Base-by-base conservation (phyloP, 2,888 invertebrate species). In the Acleris cristana region DNA sequence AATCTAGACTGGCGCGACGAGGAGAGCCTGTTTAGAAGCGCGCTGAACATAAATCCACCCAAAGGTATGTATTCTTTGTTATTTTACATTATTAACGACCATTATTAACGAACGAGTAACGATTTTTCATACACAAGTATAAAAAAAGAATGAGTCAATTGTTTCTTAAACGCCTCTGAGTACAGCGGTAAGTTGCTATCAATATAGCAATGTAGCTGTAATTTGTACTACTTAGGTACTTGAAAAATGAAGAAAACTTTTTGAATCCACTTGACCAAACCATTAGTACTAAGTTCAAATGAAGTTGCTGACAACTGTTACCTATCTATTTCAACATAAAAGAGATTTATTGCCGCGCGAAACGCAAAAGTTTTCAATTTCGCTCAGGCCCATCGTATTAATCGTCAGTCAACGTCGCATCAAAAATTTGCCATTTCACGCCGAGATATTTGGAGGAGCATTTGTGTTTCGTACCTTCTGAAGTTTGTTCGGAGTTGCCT, bases 1-100 rank as follows among this genome's bases (percentile, higher is more conserved):
- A 99, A 99, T 86, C 92, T 94, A 65, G 99, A 98, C 88, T 99
- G 99, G 99, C 93, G 94, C 76, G 96, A 97, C 79, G 99, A 99
- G 89, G 99, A 99, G 88, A 96, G 96, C 76, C 94, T 99, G 56
- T 99, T 98, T 87, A 94, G 96, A 79, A 97, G 99, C 73, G 99
- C 99, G 26, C 94, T 99, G 74, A 93, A 95, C 77, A 95, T 99
- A 81, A 99, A 99, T 91, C 99, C 99, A 63, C 98, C 99, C n/a
- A 99, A 99, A 97, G 98, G 99, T 98, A 87, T 94, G 92, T 77
- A 59, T 61, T 66, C 34, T 44, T 63, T 63, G 18, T n/a, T 40
- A 26, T 44, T 40, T 40, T 40, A 34, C 3, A 34, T 34, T 34
- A 34, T 34, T 10, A 30, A 10, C 10, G 34, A 3, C 10, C 3